Evolutionary conservation across 1,140 invertebrate species (phyloP), one percentile per base, ranked within the genome.

Genomic region (Physella acuta): DNA sequence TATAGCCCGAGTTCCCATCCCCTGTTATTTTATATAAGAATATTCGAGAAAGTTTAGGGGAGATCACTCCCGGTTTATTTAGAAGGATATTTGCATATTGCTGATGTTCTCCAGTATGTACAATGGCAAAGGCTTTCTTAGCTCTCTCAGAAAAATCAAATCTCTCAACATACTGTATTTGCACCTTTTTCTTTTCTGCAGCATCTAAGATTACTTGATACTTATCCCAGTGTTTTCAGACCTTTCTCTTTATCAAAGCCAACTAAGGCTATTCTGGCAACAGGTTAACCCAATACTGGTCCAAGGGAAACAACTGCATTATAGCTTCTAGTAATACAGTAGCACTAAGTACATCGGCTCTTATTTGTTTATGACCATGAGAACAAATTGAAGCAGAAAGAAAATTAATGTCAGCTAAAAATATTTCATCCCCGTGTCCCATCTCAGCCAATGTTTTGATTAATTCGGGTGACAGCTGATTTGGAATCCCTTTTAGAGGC

Each of bases 361-460:
- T 73, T 44, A 86, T 73, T 75, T 86, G 82, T 59, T 73, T 78
- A 3, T 84, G 78, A 31, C 85, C 82, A 71, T 65, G 67, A n/a
- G 71, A 71, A 70, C 84, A 85, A 11, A 85, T 73, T 3, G 81
- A 81, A 39, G 78, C 72, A 3, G 84, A 77, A 60, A 85, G 86
- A 73, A 87, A 87, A 73, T 86, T 81, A 39, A 81, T 84, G 81
- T 87, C 86, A 17, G 85, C 85, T 36, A 87, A 76, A 36, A 86
- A 84, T 70, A 88, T 85, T 75, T 86, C 85, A 73, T 88, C 87
- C 17, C 86, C 87, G 69, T 88, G 87, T 5, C 87, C 87, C 82
- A 87, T 87, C n/a, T 78, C 73, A 31, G 82, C 81, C 8, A 88
- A 71, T 4, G 80, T 80, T 59, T 83, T 79, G 0, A 88, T 75